Conservation (phyloP, 2,113 vertebrate species). For the Lepus europaeus region DNA sequence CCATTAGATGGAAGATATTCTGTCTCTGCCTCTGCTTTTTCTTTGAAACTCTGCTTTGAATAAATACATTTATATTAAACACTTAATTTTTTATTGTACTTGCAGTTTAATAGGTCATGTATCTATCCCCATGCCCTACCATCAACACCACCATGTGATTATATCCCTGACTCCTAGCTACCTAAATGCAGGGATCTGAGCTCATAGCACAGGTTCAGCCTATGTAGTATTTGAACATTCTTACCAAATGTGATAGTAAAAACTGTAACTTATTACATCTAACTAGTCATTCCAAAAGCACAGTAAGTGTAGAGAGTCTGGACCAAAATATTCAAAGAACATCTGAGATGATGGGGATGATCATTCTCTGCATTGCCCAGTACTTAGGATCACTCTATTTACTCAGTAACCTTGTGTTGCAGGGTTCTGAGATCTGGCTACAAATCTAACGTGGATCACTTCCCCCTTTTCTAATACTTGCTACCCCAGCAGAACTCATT, state of each 20-base stretch:
- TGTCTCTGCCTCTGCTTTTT: too few species aligned
- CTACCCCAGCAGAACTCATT: background rate
- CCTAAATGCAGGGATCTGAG: background rate
- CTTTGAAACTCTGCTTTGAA: too few species aligned
- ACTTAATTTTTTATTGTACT: background rate
- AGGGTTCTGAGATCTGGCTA: background rate
- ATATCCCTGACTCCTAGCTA: background rate
- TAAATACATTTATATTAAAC: background rate
- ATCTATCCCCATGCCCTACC: background rate
- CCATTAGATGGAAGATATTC: too few species aligned
- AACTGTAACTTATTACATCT: background rate
- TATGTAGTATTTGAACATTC: constrained; percentile 27
- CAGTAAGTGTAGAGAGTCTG: background rate
- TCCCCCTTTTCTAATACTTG: background rate
- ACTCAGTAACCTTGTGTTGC: background rate
- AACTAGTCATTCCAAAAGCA: background rate
- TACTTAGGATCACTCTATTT: background rate
- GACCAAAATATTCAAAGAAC: background rate
- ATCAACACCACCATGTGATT: background rate
- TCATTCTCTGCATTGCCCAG: background rate
- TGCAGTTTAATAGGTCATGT: background rate
- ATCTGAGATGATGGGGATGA: background rate
- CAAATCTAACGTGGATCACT: background rate
- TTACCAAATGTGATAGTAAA: background rate
- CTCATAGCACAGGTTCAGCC: background rate